Conservation (phyloP, 2,113 vertebrate species). For the Seriola dumerili region DNA sequence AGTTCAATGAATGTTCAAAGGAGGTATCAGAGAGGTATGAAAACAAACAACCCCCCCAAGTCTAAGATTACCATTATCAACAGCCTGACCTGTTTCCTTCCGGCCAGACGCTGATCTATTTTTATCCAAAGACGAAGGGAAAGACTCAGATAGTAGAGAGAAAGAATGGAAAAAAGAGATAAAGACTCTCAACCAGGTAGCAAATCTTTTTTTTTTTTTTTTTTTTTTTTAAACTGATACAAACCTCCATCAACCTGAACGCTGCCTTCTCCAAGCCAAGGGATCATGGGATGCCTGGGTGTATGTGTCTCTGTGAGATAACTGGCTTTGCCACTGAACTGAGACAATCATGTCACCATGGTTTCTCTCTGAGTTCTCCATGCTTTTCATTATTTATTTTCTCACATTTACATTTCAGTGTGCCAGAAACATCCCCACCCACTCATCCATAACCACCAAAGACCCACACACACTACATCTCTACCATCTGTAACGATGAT, state of each 20-base stretch:
- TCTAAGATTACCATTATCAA: not conserved
- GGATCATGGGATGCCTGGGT: slow-evolving; percentile 69
- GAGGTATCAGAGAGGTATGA: not conserved
- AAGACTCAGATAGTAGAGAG: not conserved
- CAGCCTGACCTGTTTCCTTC: slow-evolving; percentile 5
- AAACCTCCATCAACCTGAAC: slow-evolving; percentile 65
- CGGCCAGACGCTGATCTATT: slow-evolving; percentile 18
- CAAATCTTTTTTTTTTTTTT: slow-evolving; percentile 41
- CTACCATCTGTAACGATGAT: slow-evolving; percentile 25
- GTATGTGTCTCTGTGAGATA: slow-evolving; percentile 75
- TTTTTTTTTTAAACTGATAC: slow-evolving; percentile 53
- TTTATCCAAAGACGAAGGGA: not conserved
- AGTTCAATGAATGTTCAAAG: not conserved
- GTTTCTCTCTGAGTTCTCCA: slow-evolving; percentile 39
- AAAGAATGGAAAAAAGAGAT: slow-evolving; percentile 10
- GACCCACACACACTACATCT: slow-evolving; percentile 10
- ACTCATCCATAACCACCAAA: slow-evolving; percentile 14
- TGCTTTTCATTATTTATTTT: slow-evolving; percentile 75
- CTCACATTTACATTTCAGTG: slow-evolving; percentile 64
- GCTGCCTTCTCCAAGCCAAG: slow-evolving; percentile 64
- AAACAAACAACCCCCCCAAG: not conserved
- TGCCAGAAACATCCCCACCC: slow-evolving; percentile 46
- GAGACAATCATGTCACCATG: slow-evolving; percentile 65
- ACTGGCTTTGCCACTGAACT: slow-evolving; percentile 70
- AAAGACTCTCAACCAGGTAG: slow-evolving; percentile 54